A percentile compares a stretch with the other conserved stretches of the same genome.
phyloP scores from a whole-genome alignment of 2,888 invertebrate species.

The Drosophila meridionalis region DNA sequence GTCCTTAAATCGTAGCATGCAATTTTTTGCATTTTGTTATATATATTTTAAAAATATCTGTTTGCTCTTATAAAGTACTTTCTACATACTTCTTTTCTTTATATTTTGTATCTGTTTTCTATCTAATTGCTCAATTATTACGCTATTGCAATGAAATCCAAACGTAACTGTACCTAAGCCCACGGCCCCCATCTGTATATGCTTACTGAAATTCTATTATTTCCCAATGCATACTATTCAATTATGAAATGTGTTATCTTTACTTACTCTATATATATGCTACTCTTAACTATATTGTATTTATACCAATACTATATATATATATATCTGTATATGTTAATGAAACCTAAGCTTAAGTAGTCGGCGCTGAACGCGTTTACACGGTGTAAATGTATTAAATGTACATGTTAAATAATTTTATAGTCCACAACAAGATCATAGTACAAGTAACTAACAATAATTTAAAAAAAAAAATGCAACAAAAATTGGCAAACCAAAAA shows the following conservation, averaged over 20 bases:
- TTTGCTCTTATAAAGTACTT: conserved; percentile 16
- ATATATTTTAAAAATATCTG: conserved; percentile 20
- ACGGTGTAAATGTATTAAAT: conserved; percentile 64
- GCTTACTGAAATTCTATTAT: conserved; percentile 46
- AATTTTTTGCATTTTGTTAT: conserved; percentile 69
- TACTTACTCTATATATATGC: conserved; percentile 34
- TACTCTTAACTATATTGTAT: conserved; percentile 13
- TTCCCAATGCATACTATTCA: conserved; percentile 54
- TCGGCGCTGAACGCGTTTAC: conserved; percentile 56
- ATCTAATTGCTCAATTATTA: conserved; percentile 51
- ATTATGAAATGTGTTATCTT: conserved; percentile 53
- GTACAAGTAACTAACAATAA: conserved; percentile 70
- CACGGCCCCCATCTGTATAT: conserved; percentile 37
- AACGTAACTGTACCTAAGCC: conserved; percentile 39
- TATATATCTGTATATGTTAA: conserved; percentile 40
- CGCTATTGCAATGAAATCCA: conserved; percentile 28
- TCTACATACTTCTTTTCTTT: conserved; percentile 16
- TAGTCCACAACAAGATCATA: conserved; percentile 51
- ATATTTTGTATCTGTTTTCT: conserved; percentile 16
- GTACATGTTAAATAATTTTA: conserved; percentile 72
- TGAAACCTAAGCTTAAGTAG: conserved; percentile 64
- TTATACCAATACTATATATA: conserved; percentile 17
- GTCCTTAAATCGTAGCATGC: conserved; percentile 60
- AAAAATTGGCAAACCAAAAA: conserved; percentile 43
- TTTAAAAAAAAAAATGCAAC: conserved; percentile 11